Conservation (phyloP, 2,888 invertebrate species). For the Gymnocheta viridis region DNA sequence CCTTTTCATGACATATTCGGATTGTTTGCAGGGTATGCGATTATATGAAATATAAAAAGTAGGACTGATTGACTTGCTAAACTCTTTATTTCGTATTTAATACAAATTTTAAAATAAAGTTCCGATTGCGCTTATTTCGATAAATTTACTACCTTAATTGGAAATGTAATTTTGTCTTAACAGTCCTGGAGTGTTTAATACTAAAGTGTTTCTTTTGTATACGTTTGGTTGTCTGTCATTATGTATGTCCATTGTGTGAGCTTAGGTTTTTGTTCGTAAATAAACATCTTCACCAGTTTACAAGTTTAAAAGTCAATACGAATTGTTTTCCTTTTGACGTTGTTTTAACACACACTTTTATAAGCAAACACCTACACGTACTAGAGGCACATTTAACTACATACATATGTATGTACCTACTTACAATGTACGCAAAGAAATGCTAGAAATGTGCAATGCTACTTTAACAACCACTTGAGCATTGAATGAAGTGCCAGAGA, state of each 20-base stretch:
- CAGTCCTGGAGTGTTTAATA: neutral
- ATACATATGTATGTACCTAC: neutral
- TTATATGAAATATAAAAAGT: too few relatives aligned
- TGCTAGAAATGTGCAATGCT: constrained; percentile 54
- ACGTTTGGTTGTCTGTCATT: too few relatives aligned
- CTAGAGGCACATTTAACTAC: neutral
- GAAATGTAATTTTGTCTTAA: neutral
- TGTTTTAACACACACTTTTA: neutral
- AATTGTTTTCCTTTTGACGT: constrained; percentile 9
- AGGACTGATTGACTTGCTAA: too few relatives aligned
- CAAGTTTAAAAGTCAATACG: constrained; percentile 55
- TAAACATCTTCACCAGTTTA: constrained; percentile 29
- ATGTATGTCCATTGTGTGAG: too few relatives aligned
- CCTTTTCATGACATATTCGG: too few relatives aligned
- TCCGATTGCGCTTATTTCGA: neutral
- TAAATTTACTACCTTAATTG: neutral
- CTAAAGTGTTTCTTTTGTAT: neutral
- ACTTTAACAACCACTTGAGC: constrained; percentile 47
- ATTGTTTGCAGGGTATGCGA: too few relatives aligned
- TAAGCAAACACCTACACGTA: neutral
- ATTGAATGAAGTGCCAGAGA: constrained; percentile 65
- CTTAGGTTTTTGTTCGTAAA: neutral
- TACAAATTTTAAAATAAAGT: too few relatives aligned
- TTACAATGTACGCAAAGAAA: constrained; percentile 24
- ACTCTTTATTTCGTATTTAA: too few relatives aligned